Base-by-base conservation (phyloP, 2,113 vertebrate species). In the Thunnus maccoyii region DNA sequence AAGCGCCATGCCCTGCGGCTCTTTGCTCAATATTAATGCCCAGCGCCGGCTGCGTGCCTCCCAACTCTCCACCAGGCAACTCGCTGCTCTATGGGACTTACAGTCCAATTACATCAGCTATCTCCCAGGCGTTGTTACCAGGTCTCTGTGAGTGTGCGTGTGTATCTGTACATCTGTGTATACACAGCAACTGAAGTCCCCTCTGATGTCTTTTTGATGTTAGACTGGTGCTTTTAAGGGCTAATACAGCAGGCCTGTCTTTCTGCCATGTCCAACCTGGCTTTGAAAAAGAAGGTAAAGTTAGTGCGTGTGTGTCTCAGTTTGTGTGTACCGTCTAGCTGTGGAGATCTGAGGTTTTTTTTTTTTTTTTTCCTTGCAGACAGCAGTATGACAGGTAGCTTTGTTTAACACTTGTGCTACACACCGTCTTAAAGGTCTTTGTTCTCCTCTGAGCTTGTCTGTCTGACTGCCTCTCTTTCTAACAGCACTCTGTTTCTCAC, bases 51-150 rank as follows among this genome's bases (percentile, higher is more conserved):
- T 85, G 51, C 27, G 0, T 44, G 66, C 60, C 67, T 69, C 58
- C 63, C 3, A 60, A 67, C 79, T 79, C 76, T 78, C 72, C 74
- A 11, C 51, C 79, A 76, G 77, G 63, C 88, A 36, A 36, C 83
- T 64, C 72, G 1, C 67, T 56, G 71, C 70, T 82, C 62, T 56
- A 1, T 51, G 74, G 60, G 78, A 75, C 84, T 91, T 89, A 61
- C 86, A 80, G 76, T 86, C 86, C 82, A 76, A 81, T 90, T 90
- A 85, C 90, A 89, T 92, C 85, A 92, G 84, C 78, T 76, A 46
- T 78, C 80, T 78, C 63, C 17, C 76, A 36, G 79, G 51, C 74
- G 83, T 79, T 69, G 84, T 86, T 80, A 67, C 65, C 36, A 14
- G 27, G 58, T 44, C 2, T 63, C 17, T 86, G 52, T 27, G 66